A percentile compares a stretch with the other conserved stretches of the same genome.
Conservation (phyloP, 2,888 invertebrate genomes). For the Drosophila greeni region DNA sequence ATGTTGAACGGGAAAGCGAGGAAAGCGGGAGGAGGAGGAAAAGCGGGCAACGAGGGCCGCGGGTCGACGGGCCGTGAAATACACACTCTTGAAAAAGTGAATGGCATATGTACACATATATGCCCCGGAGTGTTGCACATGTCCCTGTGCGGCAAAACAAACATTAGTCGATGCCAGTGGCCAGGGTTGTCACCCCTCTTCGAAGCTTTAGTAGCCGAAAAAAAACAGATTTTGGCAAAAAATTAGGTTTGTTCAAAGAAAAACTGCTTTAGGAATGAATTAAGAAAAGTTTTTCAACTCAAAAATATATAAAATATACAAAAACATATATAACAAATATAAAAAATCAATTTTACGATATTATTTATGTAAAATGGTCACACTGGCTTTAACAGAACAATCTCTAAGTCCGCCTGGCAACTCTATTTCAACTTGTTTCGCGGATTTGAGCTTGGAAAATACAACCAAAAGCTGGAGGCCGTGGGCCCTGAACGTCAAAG, state of each 20-base stretch:
- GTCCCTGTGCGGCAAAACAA: conserved; percentile 73
- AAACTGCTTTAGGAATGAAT: background rate
- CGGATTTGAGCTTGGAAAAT: conserved; percentile 7
- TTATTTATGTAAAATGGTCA: background rate
- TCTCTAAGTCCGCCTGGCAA: background rate
- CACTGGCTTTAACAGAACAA: background rate
- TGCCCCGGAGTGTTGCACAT: conserved; percentile 76
- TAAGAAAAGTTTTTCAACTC: accelerated
- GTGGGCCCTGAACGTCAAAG: conserved; percentile 51
- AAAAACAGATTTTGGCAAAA: background rate
- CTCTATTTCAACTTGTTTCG: background rate
- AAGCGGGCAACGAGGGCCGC: conserved; percentile 10
- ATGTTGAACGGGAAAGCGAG: background rate
- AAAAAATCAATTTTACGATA: background rate
- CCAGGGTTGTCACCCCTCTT: conserved; percentile 12
- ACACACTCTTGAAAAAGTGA: conserved; percentile 64
- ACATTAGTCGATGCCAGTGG: conserved; percentile 42
- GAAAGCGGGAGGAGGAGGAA: too few relatives aligned
- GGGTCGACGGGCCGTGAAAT: conserved; percentile 70
- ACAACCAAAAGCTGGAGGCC: background rate
- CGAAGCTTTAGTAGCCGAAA: background rate
- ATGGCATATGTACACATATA: conserved; percentile 69
- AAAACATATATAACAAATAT: background rate
- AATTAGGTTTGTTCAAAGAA: too few relatives aligned
- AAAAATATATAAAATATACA: background rate